Conservation (phyloP, 2,113 vertebrate genomes). For the Oryzias celebensis region DNA sequence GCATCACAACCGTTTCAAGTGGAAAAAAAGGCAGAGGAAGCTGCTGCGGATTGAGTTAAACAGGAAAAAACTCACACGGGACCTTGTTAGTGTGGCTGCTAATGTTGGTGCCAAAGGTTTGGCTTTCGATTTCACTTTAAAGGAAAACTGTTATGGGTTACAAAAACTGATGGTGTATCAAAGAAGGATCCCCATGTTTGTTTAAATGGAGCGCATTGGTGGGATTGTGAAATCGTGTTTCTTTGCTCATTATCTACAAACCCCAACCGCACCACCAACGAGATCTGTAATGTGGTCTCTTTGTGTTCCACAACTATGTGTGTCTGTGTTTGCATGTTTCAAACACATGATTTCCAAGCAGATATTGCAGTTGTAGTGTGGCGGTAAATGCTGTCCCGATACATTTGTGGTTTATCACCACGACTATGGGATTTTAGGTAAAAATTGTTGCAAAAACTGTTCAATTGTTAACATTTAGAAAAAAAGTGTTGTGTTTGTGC, state of each 20-base stretch:
- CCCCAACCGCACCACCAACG: neutral
- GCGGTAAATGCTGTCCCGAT: no score
- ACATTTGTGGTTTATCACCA: no score
- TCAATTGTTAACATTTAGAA: no score
- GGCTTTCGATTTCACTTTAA: neutral
- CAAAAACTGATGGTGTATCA: slow-evolving; percentile 1
- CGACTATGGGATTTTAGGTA: no score
- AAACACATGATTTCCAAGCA: neutral
- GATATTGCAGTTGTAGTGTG: neutral
- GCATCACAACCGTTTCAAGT: slow-evolving; percentile 1
- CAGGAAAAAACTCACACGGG: neutral
- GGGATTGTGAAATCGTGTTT: neutral
- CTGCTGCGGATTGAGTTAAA: neutral
- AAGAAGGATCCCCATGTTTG: neutral
- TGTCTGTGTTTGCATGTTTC: slow-evolving; percentile 1
- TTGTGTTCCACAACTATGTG: neutral
- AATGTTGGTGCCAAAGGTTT: neutral
- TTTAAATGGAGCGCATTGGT: neutral
- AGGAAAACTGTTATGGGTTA: neutral
- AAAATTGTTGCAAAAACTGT: no score
- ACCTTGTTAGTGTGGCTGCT: slow-evolving; percentile 10
- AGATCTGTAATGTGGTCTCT: neutral
- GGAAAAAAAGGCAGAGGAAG: neutral
- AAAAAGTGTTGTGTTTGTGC: no score
- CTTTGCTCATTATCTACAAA: neutral